Percentiles rank a stretch among this genome's conserved stretches.
Evolutionary conservation across 2,797 vertebrate species (phyloP).

Genomic region (Synaphobranchus kaupii): DNA sequence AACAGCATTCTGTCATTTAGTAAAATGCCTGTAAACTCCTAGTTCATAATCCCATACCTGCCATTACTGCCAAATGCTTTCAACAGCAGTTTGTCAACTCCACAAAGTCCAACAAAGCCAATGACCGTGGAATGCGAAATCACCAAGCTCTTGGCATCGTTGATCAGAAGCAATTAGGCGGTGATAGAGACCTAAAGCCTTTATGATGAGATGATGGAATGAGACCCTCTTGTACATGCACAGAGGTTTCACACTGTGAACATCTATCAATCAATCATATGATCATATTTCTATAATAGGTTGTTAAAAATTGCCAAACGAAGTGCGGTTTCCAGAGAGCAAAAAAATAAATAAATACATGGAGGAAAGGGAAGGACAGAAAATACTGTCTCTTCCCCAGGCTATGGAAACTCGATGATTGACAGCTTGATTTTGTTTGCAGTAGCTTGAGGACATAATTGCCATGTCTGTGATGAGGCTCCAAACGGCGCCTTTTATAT

Average conservation of each 20-base stretch:
- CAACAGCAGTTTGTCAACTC: neutral
- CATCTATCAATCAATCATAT: neutral
- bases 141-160: neutral
- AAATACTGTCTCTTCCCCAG: neutral
- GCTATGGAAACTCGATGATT: constrained; percentile 20
- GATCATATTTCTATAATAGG: neutral
- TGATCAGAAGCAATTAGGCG: neutral
- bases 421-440: constrained; percentile 31
- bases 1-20: neutral
- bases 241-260: neutral
- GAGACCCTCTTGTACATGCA: neutral
- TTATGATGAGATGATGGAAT: neutral
- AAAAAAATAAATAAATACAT: neutral
- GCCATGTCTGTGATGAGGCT: constrained; percentile 28
- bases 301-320: neutral
- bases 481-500: constrained; percentile 11
- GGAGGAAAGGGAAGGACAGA: neutral
- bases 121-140: neutral
- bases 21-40: neutral
- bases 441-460: constrained; percentile 32
- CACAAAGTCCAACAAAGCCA: neutral
- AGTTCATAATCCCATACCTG: neutral
- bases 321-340: neutral
- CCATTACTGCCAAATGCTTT: neutral
- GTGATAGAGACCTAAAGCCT: constrained; percentile 16